Evolutionary conservation across 2,113 vertebrate genomes (phyloP), one percentile per base, ranked within the genome.

Genomic region (Puma concolor): DNA sequence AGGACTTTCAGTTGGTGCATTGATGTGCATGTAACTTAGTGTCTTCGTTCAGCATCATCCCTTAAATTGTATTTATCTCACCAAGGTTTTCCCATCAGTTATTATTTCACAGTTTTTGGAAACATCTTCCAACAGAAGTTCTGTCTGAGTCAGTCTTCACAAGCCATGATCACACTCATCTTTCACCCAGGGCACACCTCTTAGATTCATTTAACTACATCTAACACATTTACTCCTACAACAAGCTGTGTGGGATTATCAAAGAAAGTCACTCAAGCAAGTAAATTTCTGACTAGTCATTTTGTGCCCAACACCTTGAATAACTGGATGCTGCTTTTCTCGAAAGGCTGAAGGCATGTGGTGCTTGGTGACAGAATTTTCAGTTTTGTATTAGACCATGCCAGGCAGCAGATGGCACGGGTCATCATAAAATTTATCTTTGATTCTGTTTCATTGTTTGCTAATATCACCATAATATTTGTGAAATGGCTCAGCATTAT

Each of bases 321-420:
- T 89, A 92, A 93, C 83, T 96, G 41, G 86, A 86, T 95, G 95
- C 92, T 87, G 95, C 84, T 97, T 95, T 97, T 97, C 91, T 88
- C 95, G 83, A 95, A 96, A 96, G 97, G 92, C 97, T 98, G 97
- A 95, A 98, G 94, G 97, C 96, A 94, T 97, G 97, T 98, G 97
- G 96, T 96, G 87, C 95, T 96, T 92, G 92, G 89, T 98, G 97
- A 97, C 94, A 97, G 95, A 93, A 96, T 97, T 95, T 97, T 96
- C 97, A 96, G 89, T 97, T 95, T 98, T 92, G 67, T 81, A 31
- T 83, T 95, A 97, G 97, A 90, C 92, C 97, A 95, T 94, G 90
- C 97, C 94, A 97, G 94, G 97, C 96, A 96, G 90, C 97, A 98
- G 98, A 97, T 98, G 97, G 97, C 94, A 96, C 87, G 96, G 98